Percentiles rank a stretch among this genome's conserved stretches.
Evolutionary conservation across 2,797 vertebrate genomes (phyloP).

Genomic region (Anolis apletophallus): DNA sequence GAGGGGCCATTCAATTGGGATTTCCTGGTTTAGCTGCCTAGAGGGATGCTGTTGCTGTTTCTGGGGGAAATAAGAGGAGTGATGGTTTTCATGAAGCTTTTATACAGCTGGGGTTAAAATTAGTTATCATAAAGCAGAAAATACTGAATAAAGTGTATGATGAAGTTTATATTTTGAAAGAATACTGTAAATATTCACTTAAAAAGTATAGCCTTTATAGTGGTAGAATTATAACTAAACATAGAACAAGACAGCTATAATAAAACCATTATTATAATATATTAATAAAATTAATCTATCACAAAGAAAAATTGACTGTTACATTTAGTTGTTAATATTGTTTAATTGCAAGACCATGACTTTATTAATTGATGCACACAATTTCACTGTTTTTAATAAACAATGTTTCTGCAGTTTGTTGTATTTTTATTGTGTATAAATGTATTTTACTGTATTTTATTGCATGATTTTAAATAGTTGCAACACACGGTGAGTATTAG

Average conservation of each 20-base stretch:
- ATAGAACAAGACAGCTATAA: neutral
- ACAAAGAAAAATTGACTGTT: neutral
- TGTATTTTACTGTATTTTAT: neutral
- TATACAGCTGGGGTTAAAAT: neutral
- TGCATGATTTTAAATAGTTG: neutral
- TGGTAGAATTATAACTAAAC: neutral
- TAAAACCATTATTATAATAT: neutral
- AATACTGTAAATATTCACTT: neutral
- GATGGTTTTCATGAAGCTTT: no score
- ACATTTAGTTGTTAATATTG: neutral
- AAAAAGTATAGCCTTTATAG: neutral
- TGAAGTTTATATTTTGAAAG: neutral
- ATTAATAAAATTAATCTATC: neutral
- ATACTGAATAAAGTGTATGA: neutral
- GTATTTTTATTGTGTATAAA: neutral
- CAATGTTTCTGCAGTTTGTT: neutral
- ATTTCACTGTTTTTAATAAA: neutral
- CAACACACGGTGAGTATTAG: neutral
- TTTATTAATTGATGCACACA: neutral
- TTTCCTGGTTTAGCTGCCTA: no score
- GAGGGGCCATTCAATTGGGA: no score
- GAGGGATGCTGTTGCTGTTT: no score
- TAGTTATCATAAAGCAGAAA: neutral
- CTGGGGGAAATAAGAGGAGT: no score
- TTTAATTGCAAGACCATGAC: neutral